Evolutionary conservation across 1,140 invertebrate genomes (phyloP).

Genomic region (Drosophila mauritiana): DNA sequence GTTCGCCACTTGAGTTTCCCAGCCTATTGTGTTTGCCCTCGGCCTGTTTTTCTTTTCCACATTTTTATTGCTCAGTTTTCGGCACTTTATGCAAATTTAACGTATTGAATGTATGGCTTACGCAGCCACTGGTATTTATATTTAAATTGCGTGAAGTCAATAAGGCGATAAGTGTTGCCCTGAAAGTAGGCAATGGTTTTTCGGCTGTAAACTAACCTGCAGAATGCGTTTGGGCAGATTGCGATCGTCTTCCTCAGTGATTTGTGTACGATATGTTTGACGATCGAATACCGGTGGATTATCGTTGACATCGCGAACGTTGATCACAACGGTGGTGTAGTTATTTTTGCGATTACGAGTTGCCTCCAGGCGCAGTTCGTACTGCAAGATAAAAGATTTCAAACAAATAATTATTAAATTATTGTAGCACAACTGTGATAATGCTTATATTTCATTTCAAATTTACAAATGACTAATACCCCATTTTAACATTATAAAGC

Average conservation of each 20-base stretch:
- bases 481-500: too few species aligned
- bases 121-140: constrained; percentile 56
- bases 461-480: too few species aligned
- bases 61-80: constrained; percentile 47
- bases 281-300: constrained; percentile 88
- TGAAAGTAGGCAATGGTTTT: constrained; percentile 27
- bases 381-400: constrained; percentile 81
- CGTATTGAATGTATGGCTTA: constrained; percentile 49
- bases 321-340: constrained; percentile 88
- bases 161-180: constrained; percentile 41
- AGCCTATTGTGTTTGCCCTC: constrained; percentile 24
- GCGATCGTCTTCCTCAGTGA: constrained; percentile 88
- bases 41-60: constrained; percentile 7
- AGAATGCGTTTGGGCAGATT: constrained; percentile 88
- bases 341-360: constrained; percentile 88
- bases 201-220: constrained; percentile 85
- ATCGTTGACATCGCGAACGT: constrained; percentile 88
- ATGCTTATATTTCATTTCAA: too few species aligned
- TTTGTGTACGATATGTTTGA: constrained; percentile 88
- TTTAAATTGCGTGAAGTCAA: constrained; percentile 60
- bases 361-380: constrained; percentile 87
- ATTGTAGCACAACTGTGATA: background rate
- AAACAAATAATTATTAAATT: background rate
- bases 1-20: constrained; percentile 33
- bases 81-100: constrained; percentile 73